A percentile compares a stretch with the other conserved stretches of the same genome.
Conservation (phyloP, 2,888 invertebrate genomes). For the Campoplex capitator region DNA sequence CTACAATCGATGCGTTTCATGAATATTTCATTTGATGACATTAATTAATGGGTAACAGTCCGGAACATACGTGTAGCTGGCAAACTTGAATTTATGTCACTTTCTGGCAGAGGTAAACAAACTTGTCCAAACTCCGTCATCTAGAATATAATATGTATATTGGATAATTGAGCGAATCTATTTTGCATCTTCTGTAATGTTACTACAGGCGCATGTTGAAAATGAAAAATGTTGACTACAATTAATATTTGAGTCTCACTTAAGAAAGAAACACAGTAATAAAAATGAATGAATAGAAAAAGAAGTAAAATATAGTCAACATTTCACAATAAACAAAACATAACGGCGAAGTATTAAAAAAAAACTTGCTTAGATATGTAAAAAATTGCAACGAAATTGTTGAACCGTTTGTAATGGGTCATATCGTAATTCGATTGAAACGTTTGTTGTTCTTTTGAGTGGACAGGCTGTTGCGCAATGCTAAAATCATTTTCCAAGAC, state of each 20-base stretch:
- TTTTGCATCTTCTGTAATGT: slow-evolving; percentile 21
- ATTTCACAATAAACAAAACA: too few relatives aligned
- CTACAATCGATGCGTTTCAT: not conserved
- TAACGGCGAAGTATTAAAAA: not conserved
- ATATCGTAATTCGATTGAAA: not conserved
- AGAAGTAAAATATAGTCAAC: too few relatives aligned
- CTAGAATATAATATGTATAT: not conserved
- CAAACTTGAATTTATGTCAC: not conserved
- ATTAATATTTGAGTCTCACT: not conserved
- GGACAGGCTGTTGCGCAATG: not conserved
- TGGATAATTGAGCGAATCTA: not conserved
- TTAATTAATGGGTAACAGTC: not conserved
- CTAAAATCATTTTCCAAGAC: not conserved
- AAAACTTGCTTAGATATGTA: not conserved
- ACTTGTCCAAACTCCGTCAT: not conserved
- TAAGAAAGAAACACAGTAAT: not conserved
- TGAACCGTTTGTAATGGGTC: not conserved
- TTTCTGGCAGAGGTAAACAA: not conserved
- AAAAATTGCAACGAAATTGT: not conserved
- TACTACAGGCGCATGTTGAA: not conserved
- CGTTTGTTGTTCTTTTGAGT: slow-evolving; percentile 13
- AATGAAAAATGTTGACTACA: slow-evolving; percentile 2
- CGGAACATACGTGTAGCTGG: not conserved
- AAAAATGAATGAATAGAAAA: not conserved
- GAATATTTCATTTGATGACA: not conserved